These are phyloP conservation scores for Quadroppia sp. DNA, from an alignment of 2,888 invertebrate species.

Conservation along the genomic window DNA sequence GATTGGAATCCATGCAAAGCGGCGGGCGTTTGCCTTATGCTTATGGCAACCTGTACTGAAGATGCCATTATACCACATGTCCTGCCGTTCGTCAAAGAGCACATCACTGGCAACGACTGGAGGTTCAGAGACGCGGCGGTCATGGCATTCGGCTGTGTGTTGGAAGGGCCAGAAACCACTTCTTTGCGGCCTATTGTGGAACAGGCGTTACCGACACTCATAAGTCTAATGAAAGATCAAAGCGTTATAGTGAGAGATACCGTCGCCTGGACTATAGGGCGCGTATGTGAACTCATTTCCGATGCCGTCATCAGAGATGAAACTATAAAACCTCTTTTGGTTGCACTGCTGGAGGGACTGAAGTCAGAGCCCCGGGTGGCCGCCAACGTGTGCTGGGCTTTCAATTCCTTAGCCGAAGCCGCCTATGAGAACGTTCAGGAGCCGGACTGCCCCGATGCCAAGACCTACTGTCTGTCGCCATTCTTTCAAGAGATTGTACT, in stretches of 20 bases:
- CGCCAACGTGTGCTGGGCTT: conserved; percentile 97
- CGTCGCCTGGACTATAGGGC: conserved; percentile 95
- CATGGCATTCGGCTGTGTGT: conserved; percentile 89
- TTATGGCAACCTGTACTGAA: conserved; percentile 93
- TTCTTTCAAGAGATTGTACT: conserved; percentile 92
- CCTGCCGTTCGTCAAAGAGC: conserved; percentile 89
- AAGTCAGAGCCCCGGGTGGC: conserved; percentile 94
- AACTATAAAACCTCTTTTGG: conserved; percentile 68
- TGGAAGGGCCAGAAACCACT: conserved; percentile 81
- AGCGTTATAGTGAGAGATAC: conserved; percentile 95
- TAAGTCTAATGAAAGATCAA: conserved; percentile 86
- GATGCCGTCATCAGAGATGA: conserved; percentile 86
- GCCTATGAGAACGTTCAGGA: conserved; percentile 79
- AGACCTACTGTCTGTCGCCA: conserved; percentile 86
- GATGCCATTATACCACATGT: conserved; percentile 94
- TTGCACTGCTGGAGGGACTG: conserved; percentile 63
- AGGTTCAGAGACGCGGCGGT: conserved; percentile 89
- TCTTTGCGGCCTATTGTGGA: conserved; percentile 89
- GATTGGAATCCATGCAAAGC: conserved; percentile 99
- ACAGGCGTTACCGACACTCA: conserved; percentile 92
- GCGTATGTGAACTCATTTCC: conserved; percentile 95
- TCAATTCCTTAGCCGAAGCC: conserved; percentile 92
- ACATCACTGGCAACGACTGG: conserved; percentile 92
- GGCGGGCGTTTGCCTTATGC: conserved; percentile 96
- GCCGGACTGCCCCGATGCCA: conserved; percentile 61